Evolutionary conservation across 2,888 invertebrate genomes (phyloP).

Genomic region (Eristalis intricaria): DNA sequence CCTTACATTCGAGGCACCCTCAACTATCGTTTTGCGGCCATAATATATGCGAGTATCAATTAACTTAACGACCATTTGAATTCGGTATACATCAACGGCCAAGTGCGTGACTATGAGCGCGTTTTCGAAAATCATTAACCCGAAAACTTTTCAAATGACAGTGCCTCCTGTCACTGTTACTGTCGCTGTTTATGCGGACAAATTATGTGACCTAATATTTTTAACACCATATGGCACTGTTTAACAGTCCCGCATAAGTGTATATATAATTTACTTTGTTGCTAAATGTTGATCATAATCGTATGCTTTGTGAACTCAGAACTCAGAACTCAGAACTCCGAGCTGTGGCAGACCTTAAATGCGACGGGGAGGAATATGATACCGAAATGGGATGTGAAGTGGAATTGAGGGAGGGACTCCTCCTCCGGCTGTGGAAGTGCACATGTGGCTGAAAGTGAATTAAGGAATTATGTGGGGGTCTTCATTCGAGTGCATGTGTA

Average conservation of each 20-base stretch:
- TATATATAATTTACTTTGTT: background rate
- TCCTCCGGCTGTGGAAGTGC: background rate
- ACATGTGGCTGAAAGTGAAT: background rate
- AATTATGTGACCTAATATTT: slow-evolving; percentile 45
- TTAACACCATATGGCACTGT: slow-evolving; percentile 41
- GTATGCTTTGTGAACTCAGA: background rate
- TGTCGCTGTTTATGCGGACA: background rate
- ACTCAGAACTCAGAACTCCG: background rate
- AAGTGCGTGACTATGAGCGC: slow-evolving; percentile 51
- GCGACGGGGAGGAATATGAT: background rate
- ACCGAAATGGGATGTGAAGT: background rate
- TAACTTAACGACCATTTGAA: slow-evolving; percentile 50
- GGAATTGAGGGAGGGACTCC: background rate
- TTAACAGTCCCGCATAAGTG: background rate
- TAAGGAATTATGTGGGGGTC: background rate
- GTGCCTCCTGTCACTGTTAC: background rate
- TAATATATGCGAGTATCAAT: slow-evolving; percentile 29
- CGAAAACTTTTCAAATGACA: slow-evolving; percentile 39
- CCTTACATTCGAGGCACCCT: background rate
- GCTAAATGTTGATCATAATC: slow-evolving; percentile 7
- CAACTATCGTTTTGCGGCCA: slow-evolving; percentile 3
- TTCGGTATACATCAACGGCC: background rate
- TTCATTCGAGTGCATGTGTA: background rate
- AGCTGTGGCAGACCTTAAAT: background rate
- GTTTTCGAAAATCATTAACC: slow-evolving; percentile 42